phyloP scores from a whole-genome alignment of 2,113 vertebrate species.

The Castor canadensis region DNA sequence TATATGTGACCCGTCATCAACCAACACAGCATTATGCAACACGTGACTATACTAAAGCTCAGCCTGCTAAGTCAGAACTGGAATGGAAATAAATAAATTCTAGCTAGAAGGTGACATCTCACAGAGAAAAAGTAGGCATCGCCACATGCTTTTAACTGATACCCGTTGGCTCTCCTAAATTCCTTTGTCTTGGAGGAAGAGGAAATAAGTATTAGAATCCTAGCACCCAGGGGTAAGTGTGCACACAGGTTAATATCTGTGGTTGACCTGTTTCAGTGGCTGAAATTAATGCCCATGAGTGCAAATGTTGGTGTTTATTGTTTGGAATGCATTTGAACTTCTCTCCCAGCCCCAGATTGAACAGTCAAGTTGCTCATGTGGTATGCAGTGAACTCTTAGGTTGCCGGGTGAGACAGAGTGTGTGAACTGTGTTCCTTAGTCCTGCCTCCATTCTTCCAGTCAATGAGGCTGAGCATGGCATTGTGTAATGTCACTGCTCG shows the following conservation, averaged over 20 bases:
- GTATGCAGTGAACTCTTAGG: neutral
- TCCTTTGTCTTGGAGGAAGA: neutral
- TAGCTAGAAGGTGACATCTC: neutral
- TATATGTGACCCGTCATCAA: accelerated
- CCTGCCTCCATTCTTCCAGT: neutral
- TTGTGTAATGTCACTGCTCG: neutral
- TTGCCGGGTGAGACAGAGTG: neutral
- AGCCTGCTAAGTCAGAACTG: neutral
- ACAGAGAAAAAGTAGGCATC: neutral
- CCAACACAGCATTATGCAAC: neutral
- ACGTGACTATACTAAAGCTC: neutral
- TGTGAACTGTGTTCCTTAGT: neutral
- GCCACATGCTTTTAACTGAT: neutral
- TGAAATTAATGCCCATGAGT: neutral
- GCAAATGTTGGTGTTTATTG: neutral
- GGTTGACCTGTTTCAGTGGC: neutral
- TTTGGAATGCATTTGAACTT: neutral
- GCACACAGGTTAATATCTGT: no score
- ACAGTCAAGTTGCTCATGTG: accelerated
- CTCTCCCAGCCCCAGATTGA: neutral
- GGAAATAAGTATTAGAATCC: neutral
- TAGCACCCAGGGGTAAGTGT: neutral
- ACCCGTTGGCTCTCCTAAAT: neutral
- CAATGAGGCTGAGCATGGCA: no score
- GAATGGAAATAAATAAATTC: neutral